Evolutionary conservation across 1,140 invertebrate species (phyloP), one percentile per base, ranked within the genome.

Genomic region (Drosophila pallidifrons): DNA sequence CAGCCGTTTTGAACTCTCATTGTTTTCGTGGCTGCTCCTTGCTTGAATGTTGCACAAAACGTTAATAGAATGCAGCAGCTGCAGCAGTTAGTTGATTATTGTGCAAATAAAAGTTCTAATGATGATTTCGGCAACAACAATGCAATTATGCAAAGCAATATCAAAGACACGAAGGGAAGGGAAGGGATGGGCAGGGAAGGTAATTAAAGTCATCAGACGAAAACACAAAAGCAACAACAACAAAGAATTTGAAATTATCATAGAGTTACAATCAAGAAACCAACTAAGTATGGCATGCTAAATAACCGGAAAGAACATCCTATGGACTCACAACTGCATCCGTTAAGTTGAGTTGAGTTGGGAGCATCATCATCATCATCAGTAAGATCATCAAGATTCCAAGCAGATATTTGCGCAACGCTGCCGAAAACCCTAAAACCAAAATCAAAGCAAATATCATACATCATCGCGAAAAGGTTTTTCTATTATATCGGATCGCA

Each of bases 41-140:
- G 25, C 7, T 38, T 72, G 57, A 61, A 59, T 25, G 47, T 69
- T 76, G 67, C 72, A 67, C 49, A 81, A 25, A 32, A 32, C 8
- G 28, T 16, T 20, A 69, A 76, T 25, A 75, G 65, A 71, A 70
- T 86, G 67, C 67, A 76, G 35, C 71, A 83, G 68, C 45, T 72
- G 35, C 71, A 83, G 68, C 45, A 66, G 20, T 54, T 47, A 49
- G 58, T 49, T 86, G 79, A 82, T 82, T 82, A 87, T 87, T 87
- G 82, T 87, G 82, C 82, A 87, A 87, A 87, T 87, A 77, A 87
- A 86, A 87, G 86, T 87, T 87, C 79, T 87, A 79, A 87, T 74
- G 79, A 77, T 66, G 82, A 85, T 85, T 87, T 87, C 79, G 79
- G 78, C 78, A 85, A 82, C 75, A 81, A 75, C 79, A 79, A 87